Evolutionary conservation across 2,113 vertebrate genomes (phyloP).

Genomic region (Passer montanus): DNA sequence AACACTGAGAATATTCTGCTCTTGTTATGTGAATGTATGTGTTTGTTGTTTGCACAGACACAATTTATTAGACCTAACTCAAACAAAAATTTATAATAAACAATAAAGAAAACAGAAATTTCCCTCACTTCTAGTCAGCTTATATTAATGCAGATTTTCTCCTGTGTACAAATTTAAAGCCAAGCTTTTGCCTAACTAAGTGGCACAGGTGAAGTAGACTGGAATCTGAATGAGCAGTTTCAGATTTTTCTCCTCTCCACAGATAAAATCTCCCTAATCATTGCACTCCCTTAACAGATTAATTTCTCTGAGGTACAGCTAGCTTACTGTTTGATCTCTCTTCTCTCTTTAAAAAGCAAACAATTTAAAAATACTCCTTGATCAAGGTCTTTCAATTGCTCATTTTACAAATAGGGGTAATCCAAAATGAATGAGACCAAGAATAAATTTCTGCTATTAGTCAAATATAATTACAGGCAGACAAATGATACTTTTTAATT

Average conservation of each 20-base stretch:
- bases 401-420: constrained; percentile 1
- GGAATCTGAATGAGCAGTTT: constrained; percentile 9
- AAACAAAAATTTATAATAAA: not conserved
- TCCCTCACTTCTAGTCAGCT: not conserved
- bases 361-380: constrained; percentile 37
- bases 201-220: not conserved
- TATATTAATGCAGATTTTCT: not conserved
- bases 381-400: constrained; percentile 20
- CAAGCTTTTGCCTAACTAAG: not conserved
- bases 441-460: constrained; percentile 7
- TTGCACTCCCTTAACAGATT: not conserved
- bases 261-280: constrained; percentile 31
- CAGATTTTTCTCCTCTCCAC: not conserved
- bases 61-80: not conserved
- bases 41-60: not conserved
- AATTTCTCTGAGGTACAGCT: constrained; percentile 24
- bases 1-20: not conserved
- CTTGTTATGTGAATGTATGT: not conserved
- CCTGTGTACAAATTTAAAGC: not conserved
- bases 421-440: not conserved
- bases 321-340: not conserved
- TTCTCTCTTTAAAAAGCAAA: constrained; percentile 36
- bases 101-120: not conserved
- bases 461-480: not conserved
- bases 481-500: not conserved